Evolutionary conservation across 1,140 invertebrate genomes (phyloP).

Genomic region (Idris sp.): DNA sequence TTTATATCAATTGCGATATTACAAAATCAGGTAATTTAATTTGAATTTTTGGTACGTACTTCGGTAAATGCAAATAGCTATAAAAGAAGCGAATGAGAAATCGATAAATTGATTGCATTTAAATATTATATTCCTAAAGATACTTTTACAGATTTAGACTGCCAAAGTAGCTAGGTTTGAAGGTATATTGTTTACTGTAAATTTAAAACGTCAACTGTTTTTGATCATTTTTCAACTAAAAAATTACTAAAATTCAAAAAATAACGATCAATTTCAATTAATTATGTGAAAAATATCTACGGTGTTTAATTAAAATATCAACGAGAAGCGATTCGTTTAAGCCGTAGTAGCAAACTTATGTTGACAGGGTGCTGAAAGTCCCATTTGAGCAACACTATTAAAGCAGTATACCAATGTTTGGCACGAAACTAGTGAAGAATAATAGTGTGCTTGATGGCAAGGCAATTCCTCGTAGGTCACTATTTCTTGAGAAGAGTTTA

Average conservation of each 20-base stretch:
- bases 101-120: conserved; percentile 56
- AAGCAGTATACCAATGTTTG: conserved; percentile 51
- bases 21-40: conserved; percentile 25
- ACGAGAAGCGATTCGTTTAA: conserved; percentile 12
- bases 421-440: conserved; percentile 61
- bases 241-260: no score
- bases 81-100: conserved; percentile 46
- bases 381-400: conserved; percentile 54
- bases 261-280: conserved; percentile 4
- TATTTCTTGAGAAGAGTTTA: conserved; percentile 55
- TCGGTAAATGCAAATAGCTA: conserved; percentile 50
- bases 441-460: conserved; percentile 45
- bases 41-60: conserved; percentile 30
- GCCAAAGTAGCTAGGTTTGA: conserved; percentile 43
- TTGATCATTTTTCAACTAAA: no score
- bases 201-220: conserved; percentile 59
- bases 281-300: background rate
- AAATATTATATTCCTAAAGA: conserved; percentile 33
- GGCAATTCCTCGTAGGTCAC: conserved; percentile 62
- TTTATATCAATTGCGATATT: conserved; percentile 18
- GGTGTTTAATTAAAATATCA: conserved; percentile 33
- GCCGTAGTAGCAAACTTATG: conserved; percentile 38
- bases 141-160: conserved; percentile 49
- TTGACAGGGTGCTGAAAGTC: conserved; percentile 42
- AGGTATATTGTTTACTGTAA: conserved; percentile 55